Percentiles rank a stretch among this genome's conserved stretches.
These are phyloP conservation scores for Andrena chrysosceles DNA, from an alignment of 2,888 invertebrate species.

Conservation along the genomic window DNA sequence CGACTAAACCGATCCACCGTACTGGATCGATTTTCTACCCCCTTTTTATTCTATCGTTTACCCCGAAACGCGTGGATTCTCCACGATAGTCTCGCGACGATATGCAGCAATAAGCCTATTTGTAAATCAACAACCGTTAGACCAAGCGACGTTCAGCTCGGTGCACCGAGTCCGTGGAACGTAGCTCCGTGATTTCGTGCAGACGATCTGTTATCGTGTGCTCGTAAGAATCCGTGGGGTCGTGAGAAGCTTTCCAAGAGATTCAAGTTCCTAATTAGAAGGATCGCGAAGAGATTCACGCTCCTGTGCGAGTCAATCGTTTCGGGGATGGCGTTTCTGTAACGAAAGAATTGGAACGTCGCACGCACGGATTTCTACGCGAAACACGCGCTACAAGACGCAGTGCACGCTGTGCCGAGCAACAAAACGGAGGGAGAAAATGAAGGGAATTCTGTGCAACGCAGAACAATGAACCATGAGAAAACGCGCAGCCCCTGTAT, in stretches of 20 bases:
- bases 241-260: not conserved
- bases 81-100: constrained; percentile 14
- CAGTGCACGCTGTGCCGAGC: not conserved
- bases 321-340: not conserved
- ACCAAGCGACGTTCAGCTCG: constrained; percentile 29
- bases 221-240: constrained; percentile 11
- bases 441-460: not conserved
- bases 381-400: not conserved
- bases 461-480: not conserved
- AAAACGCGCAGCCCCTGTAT: constrained; percentile 11
- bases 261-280: constrained; percentile 32
- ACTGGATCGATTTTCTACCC: constrained; percentile 36
- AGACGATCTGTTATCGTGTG: not conserved
- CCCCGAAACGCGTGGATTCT: constrained; percentile 1
- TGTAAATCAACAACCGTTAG: constrained; percentile 11
- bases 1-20: not conserved
- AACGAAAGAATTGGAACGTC: not conserved
- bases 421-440: not conserved
- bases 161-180: constrained; percentile 19
- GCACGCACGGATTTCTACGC: constrained; percentile 4
- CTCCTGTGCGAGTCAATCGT: not conserved
- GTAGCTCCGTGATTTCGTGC: not conserved
- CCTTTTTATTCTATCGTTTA: constrained; percentile 17
- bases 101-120: constrained; percentile 48
- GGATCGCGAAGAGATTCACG: not conserved